These are phyloP conservation scores for Dolichomitus sp. DNA, from an alignment of 2,888 invertebrate genomes.

Conservation along the genomic window DNA sequence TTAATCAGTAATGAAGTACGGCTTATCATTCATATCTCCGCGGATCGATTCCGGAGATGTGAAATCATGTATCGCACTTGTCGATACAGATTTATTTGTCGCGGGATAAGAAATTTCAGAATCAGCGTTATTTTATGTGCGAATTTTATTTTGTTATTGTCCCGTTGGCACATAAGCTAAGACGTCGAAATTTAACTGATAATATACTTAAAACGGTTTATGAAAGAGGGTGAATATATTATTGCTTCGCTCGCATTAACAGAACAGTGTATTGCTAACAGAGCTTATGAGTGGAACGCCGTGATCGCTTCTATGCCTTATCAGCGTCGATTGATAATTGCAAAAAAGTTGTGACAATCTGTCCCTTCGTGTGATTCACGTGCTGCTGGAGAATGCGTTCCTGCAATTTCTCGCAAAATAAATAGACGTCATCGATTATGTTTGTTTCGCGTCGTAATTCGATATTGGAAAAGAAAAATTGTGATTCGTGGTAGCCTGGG, in stretches of 20 bases:
- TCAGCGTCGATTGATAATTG: slow-evolving; percentile 30
- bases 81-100: slow-evolving; percentile 52
- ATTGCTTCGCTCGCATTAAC: background rate
- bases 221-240: background rate
- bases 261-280: background rate
- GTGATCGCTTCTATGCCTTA: slow-evolving; percentile 21
- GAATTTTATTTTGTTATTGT: background rate
- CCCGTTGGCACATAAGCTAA: too few relatives aligned
- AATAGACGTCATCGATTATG: slow-evolving; percentile 9
- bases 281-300: background rate
- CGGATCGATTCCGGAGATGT: slow-evolving; percentile 47
- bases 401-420: slow-evolving; percentile 19
- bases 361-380: slow-evolving; percentile 44
- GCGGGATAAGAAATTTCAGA: slow-evolving; percentile 18
- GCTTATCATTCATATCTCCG: slow-evolving; percentile 52
- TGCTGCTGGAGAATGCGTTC: background rate
- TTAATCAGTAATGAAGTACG: slow-evolving; percentile 48
- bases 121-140: background rate
- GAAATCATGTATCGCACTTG: slow-evolving; percentile 31
- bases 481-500: slow-evolving; percentile 9
- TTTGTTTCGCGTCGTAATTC: background rate
- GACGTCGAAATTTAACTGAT: background rate
- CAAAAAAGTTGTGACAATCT: slow-evolving; percentile 33
- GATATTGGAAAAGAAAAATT: background rate
- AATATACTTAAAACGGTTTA: background rate